These are phyloP conservation scores for Mythimna lalbum DNA, from an alignment of 2,888 invertebrate genomes.

Conservation along the genomic window DNA sequence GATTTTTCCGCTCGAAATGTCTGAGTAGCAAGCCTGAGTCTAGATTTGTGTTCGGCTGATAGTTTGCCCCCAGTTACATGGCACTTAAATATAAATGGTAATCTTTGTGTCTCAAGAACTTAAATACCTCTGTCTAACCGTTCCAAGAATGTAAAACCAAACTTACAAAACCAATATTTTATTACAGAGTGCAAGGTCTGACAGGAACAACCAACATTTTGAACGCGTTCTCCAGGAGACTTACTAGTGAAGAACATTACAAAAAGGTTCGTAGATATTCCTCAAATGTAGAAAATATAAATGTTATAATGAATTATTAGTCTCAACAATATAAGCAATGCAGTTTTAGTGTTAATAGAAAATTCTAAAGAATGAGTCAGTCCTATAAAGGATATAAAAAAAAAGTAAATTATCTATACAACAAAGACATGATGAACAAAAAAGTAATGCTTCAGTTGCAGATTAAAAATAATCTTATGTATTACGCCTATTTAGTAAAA, in stretches of 20 bases:
- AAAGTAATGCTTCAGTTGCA: neutral
- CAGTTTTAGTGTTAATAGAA: too few relatives aligned
- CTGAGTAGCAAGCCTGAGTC: neutral
- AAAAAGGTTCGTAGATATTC: constrained; percentile 71
- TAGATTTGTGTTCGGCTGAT: neutral
- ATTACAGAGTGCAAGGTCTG: constrained; percentile 83
- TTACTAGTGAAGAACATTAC: constrained; percentile 77
- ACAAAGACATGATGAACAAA: neutral
- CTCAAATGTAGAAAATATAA: neutral
- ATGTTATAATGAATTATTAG: too few relatives aligned
- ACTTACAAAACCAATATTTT: neutral
- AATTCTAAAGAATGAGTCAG: too few relatives aligned
- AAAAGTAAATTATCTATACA: neutral
- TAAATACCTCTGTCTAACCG: neutral
- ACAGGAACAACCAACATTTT: constrained; percentile 87
- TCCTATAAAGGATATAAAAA: neutral
- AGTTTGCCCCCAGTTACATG: neutral
- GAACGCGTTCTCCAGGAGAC: constrained; percentile 80
- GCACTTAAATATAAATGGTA: neutral
- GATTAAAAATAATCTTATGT: neutral
- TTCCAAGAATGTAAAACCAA: neutral
- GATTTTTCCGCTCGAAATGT: neutral
- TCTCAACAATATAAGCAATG: too few relatives aligned
- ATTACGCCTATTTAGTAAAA: too few relatives aligned
- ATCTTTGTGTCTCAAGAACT: neutral